Base-by-base conservation (phyloP, 1,140 invertebrate genomes). In the Aplysia californica region DNA sequence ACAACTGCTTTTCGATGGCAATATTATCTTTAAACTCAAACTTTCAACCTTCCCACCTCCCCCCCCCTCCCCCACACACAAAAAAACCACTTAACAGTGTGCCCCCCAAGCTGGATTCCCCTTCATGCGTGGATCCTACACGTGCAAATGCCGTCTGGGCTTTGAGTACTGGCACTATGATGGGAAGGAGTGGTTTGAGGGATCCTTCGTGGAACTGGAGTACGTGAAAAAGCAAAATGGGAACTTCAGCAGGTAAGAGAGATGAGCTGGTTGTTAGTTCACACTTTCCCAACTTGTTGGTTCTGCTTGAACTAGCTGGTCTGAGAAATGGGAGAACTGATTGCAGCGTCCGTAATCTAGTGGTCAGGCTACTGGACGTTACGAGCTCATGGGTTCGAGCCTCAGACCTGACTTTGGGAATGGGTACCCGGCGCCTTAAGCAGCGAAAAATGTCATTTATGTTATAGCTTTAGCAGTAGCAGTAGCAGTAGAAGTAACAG, bases 111-210 rank as follows among this genome's bases (percentile, higher is more conserved):
- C 71, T 0, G 84, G 84, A 10, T 83, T 81, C 59, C 67, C 70
- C n/a, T 85, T 83, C 69, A 55, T 65, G n/a, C 70, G 80, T 15
- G 83, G 83, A 2, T 73, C 80, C 2, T 86, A 86, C 58, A 69
- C 75, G 18, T 86, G 85, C 67, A 66, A 79, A 29, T 86, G 85
- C 70, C 77, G 79, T 29, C 78, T 76, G 56, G 85, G 85, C 0
- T 84, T 79, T 50, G 85, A 86, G 76, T 85, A 86, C 75, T 76
- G 75, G 31, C 79, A 82, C 59, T 65, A 66, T 26, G 85, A 86
- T 55, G 76, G 78, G 26, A 82, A 81, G 44, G 76, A 72, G n/a
- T 86, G 81, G 79, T 78, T 86, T 10, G 80, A 84, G 55, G 85
- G 85, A 1, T 80, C 79, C 3, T 78, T 84, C 36, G 39, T 86